A percentile compares a stretch with the other conserved stretches of the same genome.
Evolutionary conservation across 2,113 vertebrate genomes (phyloP).

Genomic region (Apodemus speciosus): DNA sequence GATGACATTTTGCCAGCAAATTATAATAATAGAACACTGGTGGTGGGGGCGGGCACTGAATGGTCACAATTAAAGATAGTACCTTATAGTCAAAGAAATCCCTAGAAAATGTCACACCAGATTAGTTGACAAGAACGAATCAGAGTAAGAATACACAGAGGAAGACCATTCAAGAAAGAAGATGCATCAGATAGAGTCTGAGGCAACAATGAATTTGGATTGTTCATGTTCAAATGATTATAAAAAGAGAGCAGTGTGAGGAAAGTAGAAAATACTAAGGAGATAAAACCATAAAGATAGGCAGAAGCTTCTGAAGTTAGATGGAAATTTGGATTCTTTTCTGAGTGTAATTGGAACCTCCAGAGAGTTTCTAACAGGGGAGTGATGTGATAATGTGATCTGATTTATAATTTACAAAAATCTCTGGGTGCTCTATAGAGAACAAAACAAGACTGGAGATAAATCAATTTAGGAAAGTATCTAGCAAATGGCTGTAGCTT

Average conservation of each 20-base stretch:
- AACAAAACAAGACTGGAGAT: slow-evolving; percentile 9
- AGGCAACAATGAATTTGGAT: background rate
- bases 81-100: background rate
- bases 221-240: background rate
- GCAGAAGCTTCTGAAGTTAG: background rate
- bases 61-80: background rate
- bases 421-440: background rate
- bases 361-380: background rate
- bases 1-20: background rate
- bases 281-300: background rate
- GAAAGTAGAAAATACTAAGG: background rate
- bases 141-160: background rate
- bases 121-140: background rate
- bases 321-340: slow-evolving; percentile 23
- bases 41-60: background rate
- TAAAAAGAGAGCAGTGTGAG: background rate
- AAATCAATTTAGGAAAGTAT: background rate
- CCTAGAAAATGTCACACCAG: background rate
- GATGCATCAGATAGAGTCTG: background rate
- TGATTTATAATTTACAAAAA: background rate
- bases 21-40: background rate
- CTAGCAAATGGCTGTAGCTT: slow-evolving; percentile 2
- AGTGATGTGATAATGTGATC: background rate
- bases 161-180: background rate
- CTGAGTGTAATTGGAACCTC: background rate